Evolutionary conservation across 2,797 vertebrate species (phyloP), one percentile per base, ranked within the genome.

Genomic region (Meda fulgida): DNA sequence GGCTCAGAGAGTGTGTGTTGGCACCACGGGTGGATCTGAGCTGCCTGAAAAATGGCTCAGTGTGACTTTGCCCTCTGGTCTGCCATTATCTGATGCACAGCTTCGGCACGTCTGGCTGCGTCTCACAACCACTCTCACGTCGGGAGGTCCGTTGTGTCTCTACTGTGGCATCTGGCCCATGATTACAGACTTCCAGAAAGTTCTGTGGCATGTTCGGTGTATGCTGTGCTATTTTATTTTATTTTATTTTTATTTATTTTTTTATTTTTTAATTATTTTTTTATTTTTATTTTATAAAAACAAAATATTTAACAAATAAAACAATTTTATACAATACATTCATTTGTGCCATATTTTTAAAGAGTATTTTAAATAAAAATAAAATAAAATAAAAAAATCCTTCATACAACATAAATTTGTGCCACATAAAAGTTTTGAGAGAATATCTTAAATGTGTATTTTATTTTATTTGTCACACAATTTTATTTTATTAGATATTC

Each of bases 31-130:
- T 55, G 34, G 6, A 51, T 26, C 14, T 78, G n/a, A 66, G 36
- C 9, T 29, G 77, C 46, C n/a, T 75, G 38, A 7, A 70, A 55
- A 70, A 46, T 53, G 55, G 73, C 84, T 46, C 84, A 76, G 78
- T 70, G 79, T 80, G 75, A 85, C 76, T 38, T 34, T 75, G 75
- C 58, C 86, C 80, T 87, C 75, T 58, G 71, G 75, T 79, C 55
- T 38, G 18, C 26, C 36, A 53, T 76, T 70, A 71, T 81, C 83
- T 72, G 78, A 81, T 71, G 72, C 69, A 40, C 29, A 75, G 29
- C 72, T 29, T 4, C 10, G 9, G 18, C 46, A 48, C 43, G 38
- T 58, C 38, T 18, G 23, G 70, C 77, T 80, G 48, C n/a, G 13
- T 14, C 70, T 0, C 71, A 31, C 70, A 73, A 51, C 43, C 43